A percentile compares a stretch with the other conserved stretches of the same genome.
Conservation (phyloP, 2,797 vertebrate genomes). For the Urophycis tenuis region DNA sequence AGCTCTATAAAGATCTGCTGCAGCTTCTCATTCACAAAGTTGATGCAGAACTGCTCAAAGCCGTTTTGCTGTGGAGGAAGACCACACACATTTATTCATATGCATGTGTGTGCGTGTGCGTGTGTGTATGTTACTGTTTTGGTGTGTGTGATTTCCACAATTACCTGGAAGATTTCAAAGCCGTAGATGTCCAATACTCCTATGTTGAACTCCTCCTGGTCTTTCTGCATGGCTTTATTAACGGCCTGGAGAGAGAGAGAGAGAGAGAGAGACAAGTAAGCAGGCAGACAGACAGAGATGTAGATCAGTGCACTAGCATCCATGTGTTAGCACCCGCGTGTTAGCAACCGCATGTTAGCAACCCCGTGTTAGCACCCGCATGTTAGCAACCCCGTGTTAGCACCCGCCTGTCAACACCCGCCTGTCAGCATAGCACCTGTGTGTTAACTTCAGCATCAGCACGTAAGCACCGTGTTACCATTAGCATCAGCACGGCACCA, state of each 20-base stretch:
- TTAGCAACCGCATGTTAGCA: too few species aligned
- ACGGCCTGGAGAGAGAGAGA: conserved; percentile 57
- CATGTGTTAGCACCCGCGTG: too few species aligned
- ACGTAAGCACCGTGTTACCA: too few species aligned
- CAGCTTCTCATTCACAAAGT: conserved; percentile 83
- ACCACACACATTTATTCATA: neutral
- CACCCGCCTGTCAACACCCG: too few species aligned
- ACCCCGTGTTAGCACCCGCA: too few species aligned
- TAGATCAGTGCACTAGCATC: too few species aligned
- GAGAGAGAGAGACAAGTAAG: neutral
- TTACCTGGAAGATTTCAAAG: conserved; percentile 83
- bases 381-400: too few species aligned
- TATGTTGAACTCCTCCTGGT: conserved; percentile 74
- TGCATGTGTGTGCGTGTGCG: neutral
- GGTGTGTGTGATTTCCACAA: neutral
- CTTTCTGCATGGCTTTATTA: conserved; percentile 78
- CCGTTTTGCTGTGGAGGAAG: conserved; percentile 64
- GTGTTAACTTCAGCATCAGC: too few species aligned
- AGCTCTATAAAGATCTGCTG: conserved; percentile 83
- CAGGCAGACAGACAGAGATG: neutral
- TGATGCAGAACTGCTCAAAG: conserved; percentile 82
- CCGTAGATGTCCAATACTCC: conserved; percentile 82
- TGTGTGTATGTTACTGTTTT: neutral
- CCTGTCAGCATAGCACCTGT: too few species aligned
- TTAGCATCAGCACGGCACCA: too few species aligned